Base-by-base conservation (phyloP, 1,140 invertebrate species). In the Drosophila asahinai region DNA sequence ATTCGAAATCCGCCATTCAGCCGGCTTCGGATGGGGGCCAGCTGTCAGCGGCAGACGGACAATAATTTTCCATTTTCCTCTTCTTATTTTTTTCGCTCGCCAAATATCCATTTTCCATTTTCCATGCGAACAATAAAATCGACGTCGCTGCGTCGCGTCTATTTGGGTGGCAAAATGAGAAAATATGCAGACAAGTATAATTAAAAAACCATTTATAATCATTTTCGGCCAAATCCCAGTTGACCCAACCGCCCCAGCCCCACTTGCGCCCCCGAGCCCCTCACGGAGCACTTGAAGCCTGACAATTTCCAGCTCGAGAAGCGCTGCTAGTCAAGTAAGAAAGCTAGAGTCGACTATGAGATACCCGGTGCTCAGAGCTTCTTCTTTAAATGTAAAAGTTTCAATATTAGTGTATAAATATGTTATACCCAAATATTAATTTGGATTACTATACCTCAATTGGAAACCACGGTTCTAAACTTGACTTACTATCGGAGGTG, bases 131-230 rank as follows among this genome's bases (percentile, higher is more conserved):
- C 38, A 68, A 68, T 68, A 62, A 62, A 61, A 61, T 51, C 36
- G 58, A 61, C 58, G 38, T 11, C 55, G 15, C 22, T 38, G 42
- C 43, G 43, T 11, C 25, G 22, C 55, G 38, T 78, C 60, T 75
- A 74, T 66, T 71, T 75, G 58, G 58, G 11, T 27, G 52, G 25
- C n/a, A 73, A 74, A 74, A 67, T 67, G 65, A 51, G 66, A 68
- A 75, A 60, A 51, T 58, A 77, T 54, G 72, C 48, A 55, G 80
- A 83, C 74, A 83, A 80, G 63, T 80, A 83, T 83, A 83, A 84
- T 84, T 84, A 83, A 83, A 83, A 84, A 83, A 64, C 59, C 80
- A 83, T 83, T 83, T 84, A 82, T 84, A 84, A 80, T 80, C 58
- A 80, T 83, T 83, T 83, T 71, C 70, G 22, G 14, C 60, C 76